Evolutionary conservation across 2,797 vertebrate genomes (phyloP).

Genomic region (Micropoecilia bifurca): DNA sequence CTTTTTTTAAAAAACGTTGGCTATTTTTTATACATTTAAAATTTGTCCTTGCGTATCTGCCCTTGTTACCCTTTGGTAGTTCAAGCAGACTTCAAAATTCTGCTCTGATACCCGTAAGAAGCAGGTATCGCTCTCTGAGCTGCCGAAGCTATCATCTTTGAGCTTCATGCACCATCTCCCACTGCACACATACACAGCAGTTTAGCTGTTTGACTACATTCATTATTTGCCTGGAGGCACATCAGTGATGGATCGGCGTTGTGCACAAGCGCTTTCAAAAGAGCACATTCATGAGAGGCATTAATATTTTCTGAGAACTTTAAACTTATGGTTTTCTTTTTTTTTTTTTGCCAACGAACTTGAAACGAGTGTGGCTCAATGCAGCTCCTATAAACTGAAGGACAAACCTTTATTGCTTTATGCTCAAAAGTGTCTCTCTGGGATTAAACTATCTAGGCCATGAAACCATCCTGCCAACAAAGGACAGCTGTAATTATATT

Average conservation of each 20-base stretch:
- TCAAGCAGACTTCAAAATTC: neutral
- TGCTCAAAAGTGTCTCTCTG: neutral
- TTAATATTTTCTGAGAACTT: neutral
- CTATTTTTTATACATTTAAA: constrained; percentile 6
- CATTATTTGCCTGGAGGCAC: constrained; percentile 9
- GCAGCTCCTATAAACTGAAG: neutral
- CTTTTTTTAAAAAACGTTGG: neutral
- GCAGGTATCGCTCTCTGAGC: neutral
- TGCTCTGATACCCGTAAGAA: neutral
- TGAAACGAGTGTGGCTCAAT: neutral
- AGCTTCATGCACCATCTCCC: constrained; percentile 1
- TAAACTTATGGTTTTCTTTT: neutral
- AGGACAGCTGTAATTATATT: neutral
- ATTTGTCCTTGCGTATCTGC: neutral
- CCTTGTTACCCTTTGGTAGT: neutral
- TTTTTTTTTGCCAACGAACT: neutral
- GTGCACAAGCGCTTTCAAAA: neutral
- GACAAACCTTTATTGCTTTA: neutral
- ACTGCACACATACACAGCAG: constrained; percentile 1
- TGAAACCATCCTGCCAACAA: neutral
- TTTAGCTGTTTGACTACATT: constrained; percentile 5
- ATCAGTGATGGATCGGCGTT: neutral
- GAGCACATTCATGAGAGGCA: neutral
- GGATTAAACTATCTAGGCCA: neutral
- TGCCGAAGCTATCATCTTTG: neutral